Base-by-base conservation (phyloP, 2,888 invertebrate species). In the Plagodis dolabraria region DNA sequence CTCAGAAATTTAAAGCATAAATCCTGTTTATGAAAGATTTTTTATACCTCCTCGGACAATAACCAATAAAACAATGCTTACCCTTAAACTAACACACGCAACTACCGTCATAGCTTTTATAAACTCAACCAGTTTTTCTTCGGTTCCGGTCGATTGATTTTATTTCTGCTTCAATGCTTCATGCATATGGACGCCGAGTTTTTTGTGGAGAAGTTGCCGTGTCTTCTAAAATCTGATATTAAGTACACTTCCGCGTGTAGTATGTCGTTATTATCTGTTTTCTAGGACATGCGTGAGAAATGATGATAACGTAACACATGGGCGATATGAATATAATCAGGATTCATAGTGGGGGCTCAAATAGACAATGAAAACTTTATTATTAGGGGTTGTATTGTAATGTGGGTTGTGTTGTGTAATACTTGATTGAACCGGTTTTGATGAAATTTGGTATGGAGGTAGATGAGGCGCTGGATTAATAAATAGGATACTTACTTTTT, bases 231-330 rank as follows among this genome's bases (percentile, higher is more conserved):
- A 49, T 56, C 55, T 55, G 45, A 56, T 52, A 45, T 55, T 12
- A 54, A 47, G 38, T 42, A 43, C 56, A 42, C 36, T 53, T 56
- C 56, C 56, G 60, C 36, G 36, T 53, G 5, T 36, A 11, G 6
- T 22, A 22, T 51, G 51, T 50, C n/a, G 44, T 56, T 52, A 56
- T 53, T 11, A 33, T 56, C 40, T 34, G 56, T 53, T 57, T 60
- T 57, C 60, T 61, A 53, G 53, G 36, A 53, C 46, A 49, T 49
- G 60, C 53, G 60, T 53, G 56, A 46, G 56, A 53, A 45, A 40
- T 51, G 50, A 5, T 54, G 43, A 51, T 59, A 43, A 53, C 6
- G 34, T 22, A 22, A 22, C 22, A 22, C 22, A 22, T 22, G 50
- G 46, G 46, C 46, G n/a, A 57, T 1, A 57, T 9, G 45, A 45